Evolutionary conservation across 2,113 vertebrate genomes (phyloP), one percentile per base, ranked within the genome.

Genomic region (Meles meles): DNA sequence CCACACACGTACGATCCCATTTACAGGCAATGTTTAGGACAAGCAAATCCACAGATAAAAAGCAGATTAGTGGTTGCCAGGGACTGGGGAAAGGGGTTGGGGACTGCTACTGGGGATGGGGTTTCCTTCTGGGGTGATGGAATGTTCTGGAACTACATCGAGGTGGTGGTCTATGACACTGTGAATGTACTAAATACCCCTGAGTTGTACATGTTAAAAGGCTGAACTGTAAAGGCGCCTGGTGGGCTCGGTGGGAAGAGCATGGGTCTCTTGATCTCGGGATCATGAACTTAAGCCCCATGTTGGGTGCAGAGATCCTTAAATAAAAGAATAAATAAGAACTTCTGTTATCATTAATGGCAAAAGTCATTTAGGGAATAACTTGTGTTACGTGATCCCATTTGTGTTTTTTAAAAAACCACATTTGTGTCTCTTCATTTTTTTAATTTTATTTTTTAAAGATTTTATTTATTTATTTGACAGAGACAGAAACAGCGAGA

Each of bases 1-100:
- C 10, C 44, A 39, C 44, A 21, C 3, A 7, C 0, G 11, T 13
- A 2, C 1, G 44, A 72, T 6, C 14, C 47, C 47, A 13, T 4
- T 21, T 18, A 23, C 3, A n/a, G 31, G 59, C 31, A 77, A 31
- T 4, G 13, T 39, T 71, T 37, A 25, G 69, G 37, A 71, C 1
- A 89, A 52, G 52, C 37, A 47, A 72, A 44, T 47, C 52, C 85
- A 39, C 0, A 49, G 27, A 77, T 15, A 81, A 23, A 52, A 37
- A 10, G n/a, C 63, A 74, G 72, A n/a, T 34, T 3, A 15, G 25
- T 27, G 72, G 63, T 14, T 72, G 39, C 18, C 74, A 59, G 34
- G 67, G 10, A 14, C 27, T n/a, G 12, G 42, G 79, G 29, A 44
- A 29, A 39, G 27, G 37, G 57, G 37, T 17, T 12, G 34, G 57